A percentile compares a stretch with the other conserved stretches of the same genome.
phyloP scores from a whole-genome alignment of 2,113 vertebrate genomes.

The Neopipo cinnamomea region DNA sequence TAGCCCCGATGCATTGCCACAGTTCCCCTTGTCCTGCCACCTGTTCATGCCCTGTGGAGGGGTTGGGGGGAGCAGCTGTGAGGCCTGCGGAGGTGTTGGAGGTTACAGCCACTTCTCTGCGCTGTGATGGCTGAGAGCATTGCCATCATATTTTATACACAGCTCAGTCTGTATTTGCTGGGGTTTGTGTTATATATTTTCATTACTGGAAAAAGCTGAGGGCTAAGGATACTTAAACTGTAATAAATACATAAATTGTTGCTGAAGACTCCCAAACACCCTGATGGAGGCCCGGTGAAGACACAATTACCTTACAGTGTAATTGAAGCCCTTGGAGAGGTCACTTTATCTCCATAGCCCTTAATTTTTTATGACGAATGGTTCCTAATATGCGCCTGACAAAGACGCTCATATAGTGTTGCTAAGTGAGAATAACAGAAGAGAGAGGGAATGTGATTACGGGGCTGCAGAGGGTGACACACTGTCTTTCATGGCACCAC shows the following conservation, averaged over 20 bases:
- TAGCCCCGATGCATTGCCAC: neutral
- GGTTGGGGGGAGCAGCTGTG: neutral
- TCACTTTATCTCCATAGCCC: constrained; percentile 45
- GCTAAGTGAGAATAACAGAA: neutral
- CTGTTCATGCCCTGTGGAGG: accelerated
- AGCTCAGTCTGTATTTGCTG: neutral
- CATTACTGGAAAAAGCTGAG: constrained; percentile 42
- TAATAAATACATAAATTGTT: constrained; percentile 58
- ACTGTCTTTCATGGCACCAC: neutral
- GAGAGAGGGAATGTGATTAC: neutral
- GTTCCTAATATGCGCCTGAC: constrained; percentile 17
- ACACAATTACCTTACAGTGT: constrained; percentile 36
- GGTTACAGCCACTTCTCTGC: accelerated
- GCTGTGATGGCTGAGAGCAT: accelerated
- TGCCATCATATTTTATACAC: neutral
- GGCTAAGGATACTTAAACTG: constrained; percentile 37
- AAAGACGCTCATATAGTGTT: neutral
- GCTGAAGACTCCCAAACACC: constrained; percentile 35
- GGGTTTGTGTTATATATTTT: neutral
- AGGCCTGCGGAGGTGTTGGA: neutral
- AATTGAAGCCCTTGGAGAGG: constrained; percentile 37
- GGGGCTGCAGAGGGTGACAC: neutral
- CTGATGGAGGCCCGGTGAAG: neutral
- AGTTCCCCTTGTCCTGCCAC: neutral
- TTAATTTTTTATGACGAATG: constrained; percentile 55